Conservation (phyloP, 2,888 invertebrate species). For the Acholoe squamosa region DNA sequence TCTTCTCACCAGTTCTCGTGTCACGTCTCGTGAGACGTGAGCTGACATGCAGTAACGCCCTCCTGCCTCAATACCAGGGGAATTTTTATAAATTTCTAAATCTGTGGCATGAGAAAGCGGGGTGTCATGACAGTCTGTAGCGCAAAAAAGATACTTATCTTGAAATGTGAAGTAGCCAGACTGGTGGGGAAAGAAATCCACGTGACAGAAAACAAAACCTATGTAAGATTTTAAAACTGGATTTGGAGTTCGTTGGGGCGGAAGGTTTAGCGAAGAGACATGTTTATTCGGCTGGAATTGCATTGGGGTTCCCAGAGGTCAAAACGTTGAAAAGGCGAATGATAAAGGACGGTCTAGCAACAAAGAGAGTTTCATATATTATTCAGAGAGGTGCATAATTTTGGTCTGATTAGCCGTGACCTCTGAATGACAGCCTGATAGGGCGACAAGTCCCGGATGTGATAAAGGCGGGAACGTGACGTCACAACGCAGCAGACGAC, state of each 20-base stretch:
- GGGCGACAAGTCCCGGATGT: background rate
- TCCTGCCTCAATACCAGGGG: background rate
- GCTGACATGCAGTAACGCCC: background rate
- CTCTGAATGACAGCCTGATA: background rate
- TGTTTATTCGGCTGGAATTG: background rate
- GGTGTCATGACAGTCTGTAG: background rate
- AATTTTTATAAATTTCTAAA: background rate
- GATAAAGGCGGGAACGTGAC: conserved; percentile 47
- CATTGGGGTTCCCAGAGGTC: background rate
- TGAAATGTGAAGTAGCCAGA: background rate
- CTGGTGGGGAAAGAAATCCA: no score
- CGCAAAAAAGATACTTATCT: background rate
- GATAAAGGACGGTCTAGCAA: background rate
- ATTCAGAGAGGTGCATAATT: conserved; percentile 47
- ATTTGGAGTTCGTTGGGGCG: background rate
- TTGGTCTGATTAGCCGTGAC: conserved; percentile 34
- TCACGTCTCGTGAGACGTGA: conserved; percentile 44
- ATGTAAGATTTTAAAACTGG: no score
- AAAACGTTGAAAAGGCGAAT: background rate
- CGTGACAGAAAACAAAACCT: no score
- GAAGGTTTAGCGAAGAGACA: background rate
- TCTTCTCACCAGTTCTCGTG: conserved; percentile 13
- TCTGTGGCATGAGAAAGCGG: background rate
- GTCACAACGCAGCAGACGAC: conserved; percentile 48
- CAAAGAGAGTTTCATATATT: conserved; percentile 48